Evolutionary conservation across 2,888 invertebrate species (phyloP), one percentile per base, ranked within the genome.

Genomic region (Meta bourneti): DNA sequence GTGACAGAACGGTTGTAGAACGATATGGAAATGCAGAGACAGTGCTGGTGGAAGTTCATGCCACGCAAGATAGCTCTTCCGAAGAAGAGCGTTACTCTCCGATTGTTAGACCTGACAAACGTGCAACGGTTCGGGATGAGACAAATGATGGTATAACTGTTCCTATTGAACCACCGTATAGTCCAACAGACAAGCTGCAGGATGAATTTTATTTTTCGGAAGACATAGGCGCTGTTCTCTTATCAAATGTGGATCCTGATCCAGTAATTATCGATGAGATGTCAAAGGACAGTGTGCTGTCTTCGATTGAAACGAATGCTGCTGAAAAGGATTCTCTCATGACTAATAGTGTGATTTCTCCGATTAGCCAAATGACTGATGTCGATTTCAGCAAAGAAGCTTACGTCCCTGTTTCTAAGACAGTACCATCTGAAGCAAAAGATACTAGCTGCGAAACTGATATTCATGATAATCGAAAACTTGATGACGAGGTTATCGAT

Each of bases 41-140:
- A 34, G 93, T 94, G 16, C 89, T 93, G 69, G 93, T 93, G 11
- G 94, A 94, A 83, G 93, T 94, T 19, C 93, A 94, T 92, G 93
- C 94, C 9, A 93, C 93, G 9, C 93, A 93, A 75, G 93, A 93
- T n/a, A 93, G 93, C 79, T 93, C 93, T 13, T 90, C 90, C 48
- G 93, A 93, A 72, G 93, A 93, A 83, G 93, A 93, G 11, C 81
- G 49, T 20, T 71, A 72, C 51, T 80, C 70, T 34, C 78, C 86
- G 20, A 75, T 77, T n/a, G 19, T 11, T 34, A 9, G 49, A 16
- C 8, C 48, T 34, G 48, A 54, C 9, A 34, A 74, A n/a, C 54
- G 61, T 48, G n/a, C 69, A 7, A 71, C 72, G 2, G 16, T 72
- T 19, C 74, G 54, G 61, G 61, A 61, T 61, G 61, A 11, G 16